Evolutionary conservation across 1,140 invertebrate genomes (phyloP).

Genomic region (Halyomorpha halys): DNA sequence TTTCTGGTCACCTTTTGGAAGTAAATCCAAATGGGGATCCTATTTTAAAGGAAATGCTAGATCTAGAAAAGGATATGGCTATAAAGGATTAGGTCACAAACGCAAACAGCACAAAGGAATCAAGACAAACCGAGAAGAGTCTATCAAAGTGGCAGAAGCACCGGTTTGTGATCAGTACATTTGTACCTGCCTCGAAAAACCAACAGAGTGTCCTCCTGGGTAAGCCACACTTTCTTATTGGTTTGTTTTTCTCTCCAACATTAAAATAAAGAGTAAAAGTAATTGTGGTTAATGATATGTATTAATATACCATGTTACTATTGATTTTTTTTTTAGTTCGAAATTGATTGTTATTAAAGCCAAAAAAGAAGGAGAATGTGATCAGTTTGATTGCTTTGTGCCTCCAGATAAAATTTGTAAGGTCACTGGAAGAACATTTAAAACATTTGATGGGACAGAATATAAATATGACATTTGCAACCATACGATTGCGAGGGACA

Average conservation of each 20-base stretch:
- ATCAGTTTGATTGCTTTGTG: conserved; percentile 49
- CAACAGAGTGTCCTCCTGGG: conserved; percentile 5
- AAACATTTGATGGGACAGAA: conserved; percentile 64
- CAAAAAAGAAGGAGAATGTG: conserved; percentile 33
- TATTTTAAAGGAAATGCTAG: conserved; percentile 9
- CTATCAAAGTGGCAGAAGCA: background rate
- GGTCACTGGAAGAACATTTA: conserved; percentile 59
- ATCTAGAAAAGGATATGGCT: background rate
- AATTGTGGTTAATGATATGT: too few relatives aligned
- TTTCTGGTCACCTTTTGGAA: conserved; percentile 27
- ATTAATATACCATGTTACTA: too few relatives aligned
- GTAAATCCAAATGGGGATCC: conserved; percentile 28
- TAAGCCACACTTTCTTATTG: background rate
- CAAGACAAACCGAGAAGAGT: background rate
- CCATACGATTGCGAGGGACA: conserved; percentile 61
- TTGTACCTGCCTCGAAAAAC: background rate
- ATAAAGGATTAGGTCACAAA: background rate
- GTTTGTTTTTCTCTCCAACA: too few relatives aligned
- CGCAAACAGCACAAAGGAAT: background rate
- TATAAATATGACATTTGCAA: conserved; percentile 69
- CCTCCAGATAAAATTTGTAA: conserved; percentile 55
- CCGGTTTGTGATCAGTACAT: background rate
- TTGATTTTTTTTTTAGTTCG: conserved; percentile 16
- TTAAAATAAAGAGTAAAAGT: too few relatives aligned
- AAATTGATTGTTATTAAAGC: conserved; percentile 14